These are phyloP conservation scores for Magallana gigas DNA, from an alignment of 1,140 invertebrate genomes.

Conservation along the genomic window DNA sequence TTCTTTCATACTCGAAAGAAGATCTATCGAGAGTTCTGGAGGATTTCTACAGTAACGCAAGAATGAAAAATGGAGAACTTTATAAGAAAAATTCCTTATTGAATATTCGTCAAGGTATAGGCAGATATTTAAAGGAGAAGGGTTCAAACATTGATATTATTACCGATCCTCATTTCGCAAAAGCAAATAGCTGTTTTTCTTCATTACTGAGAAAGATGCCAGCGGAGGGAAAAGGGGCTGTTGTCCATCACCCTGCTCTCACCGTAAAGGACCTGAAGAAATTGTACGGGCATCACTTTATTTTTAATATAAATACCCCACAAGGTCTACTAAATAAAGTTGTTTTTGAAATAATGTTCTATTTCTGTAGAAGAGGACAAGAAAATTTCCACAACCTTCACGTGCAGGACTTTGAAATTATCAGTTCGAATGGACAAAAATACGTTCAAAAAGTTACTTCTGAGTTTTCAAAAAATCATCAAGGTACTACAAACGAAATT, in stretches of 20 bases:
- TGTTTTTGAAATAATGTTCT: constrained; percentile 35
- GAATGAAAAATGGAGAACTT: constrained; percentile 28
- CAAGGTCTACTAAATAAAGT: constrained; percentile 42
- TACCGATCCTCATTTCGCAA: constrained; percentile 21
- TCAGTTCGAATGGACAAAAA: background rate
- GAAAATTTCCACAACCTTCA: constrained; percentile 34
- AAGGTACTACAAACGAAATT: constrained; percentile 10
- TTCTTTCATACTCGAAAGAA: background rate
- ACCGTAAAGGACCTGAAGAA: background rate
- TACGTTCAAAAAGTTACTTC: constrained; percentile 16
- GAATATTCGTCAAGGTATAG: constrained; percentile 33
- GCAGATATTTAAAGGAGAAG: constrained; percentile 5
- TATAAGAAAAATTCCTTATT: constrained; percentile 40
- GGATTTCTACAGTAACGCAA: constrained; percentile 32
- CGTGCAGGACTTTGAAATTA: constrained; percentile 11
- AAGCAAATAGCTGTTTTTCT: constrained; percentile 25
- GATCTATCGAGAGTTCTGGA: background rate
- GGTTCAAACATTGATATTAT: constrained; percentile 30
- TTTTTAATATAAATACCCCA: constrained; percentile 37
- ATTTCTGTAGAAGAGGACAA: constrained; percentile 38
- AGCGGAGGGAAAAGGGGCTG: constrained; percentile 20
- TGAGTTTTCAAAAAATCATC: constrained; percentile 46
- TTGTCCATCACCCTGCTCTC: constrained; percentile 26
- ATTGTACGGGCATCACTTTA: background rate
- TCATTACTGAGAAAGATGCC: background rate